Conservation (phyloP, 53 echinoderm and acorn worm species). For the Zoroaster sp. region DNA sequence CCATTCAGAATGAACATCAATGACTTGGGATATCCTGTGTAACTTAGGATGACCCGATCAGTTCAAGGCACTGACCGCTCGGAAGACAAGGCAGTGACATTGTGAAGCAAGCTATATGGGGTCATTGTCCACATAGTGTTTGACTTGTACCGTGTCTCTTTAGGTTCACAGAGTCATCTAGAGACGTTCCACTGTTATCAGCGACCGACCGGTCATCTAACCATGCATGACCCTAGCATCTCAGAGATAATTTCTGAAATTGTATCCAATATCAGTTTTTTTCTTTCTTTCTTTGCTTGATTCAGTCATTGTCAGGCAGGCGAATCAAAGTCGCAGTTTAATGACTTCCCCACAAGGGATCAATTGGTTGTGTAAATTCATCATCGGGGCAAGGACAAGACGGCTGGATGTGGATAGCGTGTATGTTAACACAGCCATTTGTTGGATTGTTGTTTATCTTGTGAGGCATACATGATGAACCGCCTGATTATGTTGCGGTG, state of each 20-base stretch:
- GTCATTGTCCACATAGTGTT: slow-evolving; percentile 52
- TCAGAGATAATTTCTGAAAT: slow-evolving; percentile 35
- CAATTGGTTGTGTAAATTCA: slow-evolving; percentile 44
- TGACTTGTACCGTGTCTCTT: neutral
- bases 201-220: slow-evolving; percentile 21
- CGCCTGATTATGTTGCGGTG: neutral
- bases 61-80: slow-evolving; percentile 39
- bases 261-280: slow-evolving; percentile 41
- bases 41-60: neutral
- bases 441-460: neutral
- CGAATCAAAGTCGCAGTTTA: neutral
- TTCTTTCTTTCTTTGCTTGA: neutral
- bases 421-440: neutral
- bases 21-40: neutral
- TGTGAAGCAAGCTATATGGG: slow-evolving; percentile 24
- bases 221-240: slow-evolving; percentile 24
- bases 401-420: neutral
- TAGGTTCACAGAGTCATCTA: slow-evolving; percentile 15
- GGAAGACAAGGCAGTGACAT: slow-evolving; percentile 36
- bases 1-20: neutral
- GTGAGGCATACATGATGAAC: neutral
- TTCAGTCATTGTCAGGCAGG: neutral
- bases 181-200: neutral
- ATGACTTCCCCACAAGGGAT: slow-evolving; percentile 23
- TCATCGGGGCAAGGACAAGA: neutral